These are phyloP conservation scores for Tokudaia tokunoshimensis DNA, from an alignment of 2,797 vertebrate genomes.

Conservation along the genomic window DNA sequence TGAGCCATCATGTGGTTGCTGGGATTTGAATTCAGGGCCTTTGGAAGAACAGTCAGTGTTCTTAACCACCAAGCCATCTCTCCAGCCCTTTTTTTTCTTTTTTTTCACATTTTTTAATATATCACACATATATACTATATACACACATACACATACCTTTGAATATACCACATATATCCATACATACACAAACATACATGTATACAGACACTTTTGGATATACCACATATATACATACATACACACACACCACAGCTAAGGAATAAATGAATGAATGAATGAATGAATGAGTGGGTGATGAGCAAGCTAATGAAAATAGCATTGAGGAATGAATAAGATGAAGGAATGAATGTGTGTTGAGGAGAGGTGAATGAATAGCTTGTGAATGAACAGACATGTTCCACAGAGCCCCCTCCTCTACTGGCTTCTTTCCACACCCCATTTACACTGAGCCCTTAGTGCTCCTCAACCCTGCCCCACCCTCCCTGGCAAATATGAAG, in stretches of 20 bases:
- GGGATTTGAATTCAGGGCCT: no score
- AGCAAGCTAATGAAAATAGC: not conserved
- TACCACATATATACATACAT: not conserved
- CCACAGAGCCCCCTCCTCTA: fast-evolving
- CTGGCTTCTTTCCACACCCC: not conserved
- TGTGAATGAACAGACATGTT: not conserved
- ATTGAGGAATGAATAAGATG: not conserved
- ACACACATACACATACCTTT: not conserved
- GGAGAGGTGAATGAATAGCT: no score
- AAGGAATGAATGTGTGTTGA: not conserved
- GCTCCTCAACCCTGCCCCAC: no score
- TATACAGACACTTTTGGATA: not conserved
- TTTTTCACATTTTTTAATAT: not conserved
- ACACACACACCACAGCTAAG: not conserved
- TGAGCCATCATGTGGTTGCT: no score
- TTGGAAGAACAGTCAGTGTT: no score
- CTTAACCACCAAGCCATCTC: no score
- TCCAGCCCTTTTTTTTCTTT: no score
- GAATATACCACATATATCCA: not conserved
- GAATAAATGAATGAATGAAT: not conserved
- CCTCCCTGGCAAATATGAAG: not conserved
- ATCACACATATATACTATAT: not conserved
- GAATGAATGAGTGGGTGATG: not conserved
- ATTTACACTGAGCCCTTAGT: not conserved
- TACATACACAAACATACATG: not conserved